These are phyloP conservation scores for Danaus melanippus DNA, from an alignment of 1,140 invertebrate genomes.

Conservation along the genomic window DNA sequence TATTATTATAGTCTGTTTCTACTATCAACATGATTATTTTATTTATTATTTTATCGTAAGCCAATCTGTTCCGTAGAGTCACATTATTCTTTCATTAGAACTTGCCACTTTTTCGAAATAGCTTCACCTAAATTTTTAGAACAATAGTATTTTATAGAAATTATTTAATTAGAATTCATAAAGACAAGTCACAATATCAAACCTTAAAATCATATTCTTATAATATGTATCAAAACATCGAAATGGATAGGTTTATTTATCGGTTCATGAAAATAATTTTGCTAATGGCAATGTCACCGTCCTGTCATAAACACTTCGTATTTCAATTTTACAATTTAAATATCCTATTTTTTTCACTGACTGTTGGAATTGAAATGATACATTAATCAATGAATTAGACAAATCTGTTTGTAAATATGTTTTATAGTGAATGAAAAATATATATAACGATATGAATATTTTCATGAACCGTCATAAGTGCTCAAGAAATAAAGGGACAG, in stretches of 20 bases:
- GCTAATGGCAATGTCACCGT: too few relatives aligned
- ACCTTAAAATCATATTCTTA: slow-evolving; percentile 47
- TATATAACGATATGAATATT: slow-evolving; percentile 13
- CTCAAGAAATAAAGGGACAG: slow-evolving; percentile 22
- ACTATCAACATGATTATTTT: slow-evolving; percentile 22
- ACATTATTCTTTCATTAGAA: slow-evolving; percentile 25
- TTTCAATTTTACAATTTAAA: too few relatives aligned
- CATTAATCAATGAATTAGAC: too few relatives aligned
- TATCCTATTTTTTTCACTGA: too few relatives aligned
- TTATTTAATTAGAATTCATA: slow-evolving; percentile 38
- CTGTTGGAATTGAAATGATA: too few relatives aligned
- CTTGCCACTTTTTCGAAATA: slow-evolving; percentile 38
- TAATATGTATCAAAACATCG: slow-evolving; percentile 44
- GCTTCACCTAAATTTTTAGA: slow-evolving; percentile 41
- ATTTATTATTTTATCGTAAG: slow-evolving; percentile 19
- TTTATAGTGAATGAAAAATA: neutral
- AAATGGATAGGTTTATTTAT: slow-evolving; percentile 23
- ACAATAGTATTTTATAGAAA: slow-evolving; percentile 44
- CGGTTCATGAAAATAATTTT: slow-evolving; percentile 34
- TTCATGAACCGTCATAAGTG: slow-evolving; percentile 26
- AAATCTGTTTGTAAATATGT: too few relatives aligned
- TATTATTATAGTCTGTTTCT: slow-evolving; percentile 16
- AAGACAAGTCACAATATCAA: slow-evolving; percentile 59
- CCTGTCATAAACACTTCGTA: too few relatives aligned
- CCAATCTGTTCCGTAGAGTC: slow-evolving; percentile 14